A percentile compares a stretch with the other conserved stretches of the same genome.
Conservation (phyloP, 2,888 invertebrate species). For the Drosophila kokeensis region DNA sequence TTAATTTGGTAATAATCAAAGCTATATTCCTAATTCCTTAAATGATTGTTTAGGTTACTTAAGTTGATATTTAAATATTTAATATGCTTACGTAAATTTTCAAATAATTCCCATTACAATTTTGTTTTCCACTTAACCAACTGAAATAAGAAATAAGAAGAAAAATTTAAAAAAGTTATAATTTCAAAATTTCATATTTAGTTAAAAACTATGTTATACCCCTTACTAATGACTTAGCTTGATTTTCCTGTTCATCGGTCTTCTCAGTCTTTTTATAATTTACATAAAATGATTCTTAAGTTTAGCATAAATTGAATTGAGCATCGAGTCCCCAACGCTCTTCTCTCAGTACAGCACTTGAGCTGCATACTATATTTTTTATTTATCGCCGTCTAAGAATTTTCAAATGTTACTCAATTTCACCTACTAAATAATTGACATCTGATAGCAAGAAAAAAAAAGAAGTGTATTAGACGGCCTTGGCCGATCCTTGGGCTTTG, state of each 20-base stretch:
- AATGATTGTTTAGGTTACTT: background rate
- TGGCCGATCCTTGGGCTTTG: constrained; percentile 20
- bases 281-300: background rate
- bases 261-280: background rate
- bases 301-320: background rate
- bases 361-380: background rate
- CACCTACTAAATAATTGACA: constrained; percentile 34
- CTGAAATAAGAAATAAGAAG: too few species aligned
- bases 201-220: background rate
- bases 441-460: constrained; percentile 28
- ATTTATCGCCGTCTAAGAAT: background rate
- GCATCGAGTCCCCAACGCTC: background rate
- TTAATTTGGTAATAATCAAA: background rate
- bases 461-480: background rate
- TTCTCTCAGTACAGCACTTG: background rate
- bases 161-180: background rate
- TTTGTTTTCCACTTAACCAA: background rate
- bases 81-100: background rate
- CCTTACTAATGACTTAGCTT: background rate
- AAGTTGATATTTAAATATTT: background rate
- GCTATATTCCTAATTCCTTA: background rate
- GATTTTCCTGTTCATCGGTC: background rate
- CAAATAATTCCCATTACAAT: background rate
- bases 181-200: background rate
- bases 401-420: constrained; percentile 33